Percentiles rank a stretch among this genome's conserved stretches.
Evolutionary conservation across 53 echinoderm and acorn worm genomes (phyloP).

Genomic region (Patiria pectinifera): DNA sequence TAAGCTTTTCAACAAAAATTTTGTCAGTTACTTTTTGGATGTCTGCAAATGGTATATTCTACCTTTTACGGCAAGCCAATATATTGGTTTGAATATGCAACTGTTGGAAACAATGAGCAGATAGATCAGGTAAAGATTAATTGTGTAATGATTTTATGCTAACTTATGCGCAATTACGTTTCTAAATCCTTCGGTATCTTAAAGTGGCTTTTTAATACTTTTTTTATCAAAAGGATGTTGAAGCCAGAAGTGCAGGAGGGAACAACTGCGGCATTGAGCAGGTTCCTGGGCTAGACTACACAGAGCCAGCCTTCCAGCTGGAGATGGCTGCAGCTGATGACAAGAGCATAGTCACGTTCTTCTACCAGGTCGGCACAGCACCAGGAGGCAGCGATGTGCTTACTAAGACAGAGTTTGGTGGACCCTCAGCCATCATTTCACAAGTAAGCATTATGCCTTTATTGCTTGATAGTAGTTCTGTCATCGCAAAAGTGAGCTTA

Average conservation of each 20-base stretch:
- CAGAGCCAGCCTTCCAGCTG: constrained; percentile 65
- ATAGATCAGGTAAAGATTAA: too few species aligned
- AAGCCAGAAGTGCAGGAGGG: not conserved
- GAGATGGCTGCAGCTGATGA: constrained; percentile 59
- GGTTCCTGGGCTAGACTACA: constrained; percentile 63
- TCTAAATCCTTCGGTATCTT: too few species aligned
- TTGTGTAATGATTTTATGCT: too few species aligned
- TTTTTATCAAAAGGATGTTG: not conserved
- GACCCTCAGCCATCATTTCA: constrained; percentile 60
- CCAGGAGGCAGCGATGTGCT: constrained; percentile 63
- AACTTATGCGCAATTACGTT: too few species aligned
- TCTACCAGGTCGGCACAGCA: constrained; percentile 58
- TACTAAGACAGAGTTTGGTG: constrained; percentile 46
- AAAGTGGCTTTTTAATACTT: not conserved
- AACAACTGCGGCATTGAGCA: constrained; percentile 47
- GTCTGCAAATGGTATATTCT: too few species aligned
- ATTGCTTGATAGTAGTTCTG: not conserved
- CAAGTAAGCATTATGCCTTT: constrained; percentile 9
- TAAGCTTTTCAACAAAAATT: too few species aligned
- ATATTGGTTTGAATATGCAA: too few species aligned
- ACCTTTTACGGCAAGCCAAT: too few species aligned
- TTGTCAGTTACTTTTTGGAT: too few species aligned
- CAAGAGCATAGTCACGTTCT: constrained; percentile 54
- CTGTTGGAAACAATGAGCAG: too few species aligned
- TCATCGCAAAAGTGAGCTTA: not conserved